These are phyloP conservation scores for Atherinomorus stipes DNA, from an alignment of 2,113 vertebrate genomes.

Conservation along the genomic window DNA sequence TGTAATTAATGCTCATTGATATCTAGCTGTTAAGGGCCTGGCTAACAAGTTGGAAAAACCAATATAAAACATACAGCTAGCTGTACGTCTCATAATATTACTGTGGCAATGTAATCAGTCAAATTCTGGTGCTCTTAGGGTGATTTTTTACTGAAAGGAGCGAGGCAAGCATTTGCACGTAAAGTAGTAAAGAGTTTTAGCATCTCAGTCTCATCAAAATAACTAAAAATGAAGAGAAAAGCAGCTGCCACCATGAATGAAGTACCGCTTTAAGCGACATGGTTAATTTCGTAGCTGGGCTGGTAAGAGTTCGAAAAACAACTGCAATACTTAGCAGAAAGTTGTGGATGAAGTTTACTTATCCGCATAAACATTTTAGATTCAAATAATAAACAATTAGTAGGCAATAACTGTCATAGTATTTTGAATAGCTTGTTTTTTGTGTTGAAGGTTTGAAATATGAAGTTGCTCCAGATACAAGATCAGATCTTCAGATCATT, in stretches of 20 bases:
- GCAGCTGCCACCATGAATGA: neutral
- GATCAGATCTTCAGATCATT: too few species aligned
- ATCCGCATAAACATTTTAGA: too few species aligned
- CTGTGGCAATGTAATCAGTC: rapidly evolving
- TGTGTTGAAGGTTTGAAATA: too few species aligned
- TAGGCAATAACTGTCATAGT: too few species aligned
- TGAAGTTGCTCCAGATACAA: too few species aligned
- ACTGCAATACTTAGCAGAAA: neutral
- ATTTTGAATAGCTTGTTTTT: too few species aligned
- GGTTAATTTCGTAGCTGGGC: neutral
- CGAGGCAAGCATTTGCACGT: too few species aligned
- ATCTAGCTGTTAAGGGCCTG: slow-evolving; percentile 23
- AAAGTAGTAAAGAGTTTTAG: too few species aligned
- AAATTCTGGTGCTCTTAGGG: too few species aligned
- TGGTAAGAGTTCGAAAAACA: neutral
- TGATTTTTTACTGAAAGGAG: too few species aligned
- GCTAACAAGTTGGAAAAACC: slow-evolving; percentile 15
- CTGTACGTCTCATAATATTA: neutral
- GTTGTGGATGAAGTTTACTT: neutral
- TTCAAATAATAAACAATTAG: too few species aligned
- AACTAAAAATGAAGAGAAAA: neutral
- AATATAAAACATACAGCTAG: neutral
- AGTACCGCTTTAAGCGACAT: neutral
- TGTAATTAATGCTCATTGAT: neutral
- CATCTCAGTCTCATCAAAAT: too few species aligned